Evolutionary conservation across 2,797 vertebrate genomes (phyloP), one percentile per base, ranked within the genome.

Genomic region (Gymnoscopelus microlampas): DNA sequence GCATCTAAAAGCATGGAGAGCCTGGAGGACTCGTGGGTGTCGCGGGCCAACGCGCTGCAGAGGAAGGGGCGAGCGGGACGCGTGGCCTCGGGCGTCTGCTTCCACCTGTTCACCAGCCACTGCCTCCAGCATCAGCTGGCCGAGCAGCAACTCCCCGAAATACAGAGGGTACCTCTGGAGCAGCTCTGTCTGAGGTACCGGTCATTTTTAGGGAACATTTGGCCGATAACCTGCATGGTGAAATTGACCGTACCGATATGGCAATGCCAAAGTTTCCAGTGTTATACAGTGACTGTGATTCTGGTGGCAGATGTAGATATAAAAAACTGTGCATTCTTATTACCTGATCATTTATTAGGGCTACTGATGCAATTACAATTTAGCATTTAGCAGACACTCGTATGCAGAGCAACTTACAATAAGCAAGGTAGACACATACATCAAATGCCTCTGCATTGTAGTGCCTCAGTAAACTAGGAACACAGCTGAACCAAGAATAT

Each of bases 1-100:
- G 96, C 97, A 2, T 87, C 96, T 76, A 98, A 97, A 88, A 95
- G 98, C 86, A 99, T 99, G 97, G 98, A 99, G 88, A 99, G 98
- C 84, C 91, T 99, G 82, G 98, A 99, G 89, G 97, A 98, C 59
- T 95, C 95, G 0, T 98, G 96, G 91, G 96, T 97, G 56, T 99
- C 98, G 56, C 95, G 95, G 71, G 98, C 97, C 74, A 99, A 94
- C 0, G 96, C 98, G 2, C 85, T 99, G 81, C 98, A 99, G 86
- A 95, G 98, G 82, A 96, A 92, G 83, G 98, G 98, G 2, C 89
- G 98, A 69, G 98, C 98, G 0, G 98, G 98, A 49, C 97, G 98
- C 0, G 96, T 99, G 69, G 96, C 96, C 4, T 97, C 97, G 0
- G 98, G 98, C 0, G 92, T 98, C 82, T 99, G 97, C 83, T 98